These are phyloP conservation scores for Cynodonichthys magdalenae DNA, from an alignment of 2,797 vertebrate genomes.

Conservation along the genomic window DNA sequence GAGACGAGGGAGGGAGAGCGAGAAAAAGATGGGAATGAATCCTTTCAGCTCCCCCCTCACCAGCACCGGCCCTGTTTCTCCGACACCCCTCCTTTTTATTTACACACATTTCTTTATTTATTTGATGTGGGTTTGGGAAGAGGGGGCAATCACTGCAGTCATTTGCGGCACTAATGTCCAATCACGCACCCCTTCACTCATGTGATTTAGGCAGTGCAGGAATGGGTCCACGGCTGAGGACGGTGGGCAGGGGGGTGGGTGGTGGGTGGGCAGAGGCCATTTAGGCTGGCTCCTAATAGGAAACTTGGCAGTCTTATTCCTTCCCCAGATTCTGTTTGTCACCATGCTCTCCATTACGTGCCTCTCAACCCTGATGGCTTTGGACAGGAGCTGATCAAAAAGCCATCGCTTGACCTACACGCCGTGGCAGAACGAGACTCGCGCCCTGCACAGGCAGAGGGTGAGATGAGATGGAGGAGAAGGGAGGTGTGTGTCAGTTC, in stretches of 20 bases:
- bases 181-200: conserved; percentile 98
- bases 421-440: conserved; percentile 85
- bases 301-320: conserved; percentile 99
- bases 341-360: conserved; percentile 99
- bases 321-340: conserved; percentile 99
- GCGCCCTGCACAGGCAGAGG: conserved; percentile 61
- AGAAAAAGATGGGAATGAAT: conserved; percentile 79
- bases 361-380: conserved; percentile 99
- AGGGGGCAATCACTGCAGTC: conserved; percentile 95
- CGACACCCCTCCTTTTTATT: conserved; percentile 80
- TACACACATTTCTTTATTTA: conserved; percentile 84
- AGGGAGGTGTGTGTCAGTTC: conserved; percentile 51
- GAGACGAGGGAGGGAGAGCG: conserved; percentile 82
- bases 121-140: conserved; percentile 85
- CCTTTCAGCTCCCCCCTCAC: conserved; percentile 75
- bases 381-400: conserved; percentile 99
- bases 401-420: conserved; percentile 99
- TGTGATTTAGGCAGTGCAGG: conserved; percentile 94
- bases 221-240: conserved; percentile 83
- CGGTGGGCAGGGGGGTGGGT: conserved; percentile 58
- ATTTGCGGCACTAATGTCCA: conserved; percentile 99
- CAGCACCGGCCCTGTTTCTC: conserved; percentile 57
- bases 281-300: conserved; percentile 97
- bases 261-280: conserved; percentile 80
- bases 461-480: conserved; percentile 58